Conservation (phyloP, 2,797 vertebrate genomes). For the Hippoglossus hippoglossus region DNA sequence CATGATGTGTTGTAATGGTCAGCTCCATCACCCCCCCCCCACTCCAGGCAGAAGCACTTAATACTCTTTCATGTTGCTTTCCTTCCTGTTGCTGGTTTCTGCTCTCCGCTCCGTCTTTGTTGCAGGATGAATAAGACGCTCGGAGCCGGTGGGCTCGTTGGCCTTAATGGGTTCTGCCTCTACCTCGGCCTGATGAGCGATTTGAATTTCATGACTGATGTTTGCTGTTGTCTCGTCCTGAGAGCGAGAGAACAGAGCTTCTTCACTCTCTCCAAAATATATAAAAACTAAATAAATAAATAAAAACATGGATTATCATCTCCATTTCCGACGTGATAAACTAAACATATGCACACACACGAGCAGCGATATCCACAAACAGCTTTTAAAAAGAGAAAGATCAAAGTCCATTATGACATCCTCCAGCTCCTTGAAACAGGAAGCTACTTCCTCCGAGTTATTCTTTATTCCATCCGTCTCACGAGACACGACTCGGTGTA, state of each 20-base stretch:
- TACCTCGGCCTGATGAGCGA: constrained; percentile 47
- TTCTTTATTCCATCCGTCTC: too few species aligned
- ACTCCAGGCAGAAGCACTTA: constrained; percentile 69
- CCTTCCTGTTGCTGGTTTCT: constrained; percentile 7
- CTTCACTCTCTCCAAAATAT: constrained; percentile 43
- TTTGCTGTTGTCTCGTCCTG: constrained; percentile 37
- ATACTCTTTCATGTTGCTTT: constrained; percentile 66
- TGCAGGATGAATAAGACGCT: constrained; percentile 64
- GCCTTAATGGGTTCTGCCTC: constrained; percentile 67
- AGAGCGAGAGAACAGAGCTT: constrained; percentile 22
- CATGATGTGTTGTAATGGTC: constrained; percentile 64
- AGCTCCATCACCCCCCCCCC: constrained; percentile 53
- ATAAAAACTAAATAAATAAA: too few species aligned
- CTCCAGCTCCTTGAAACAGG: too few species aligned
- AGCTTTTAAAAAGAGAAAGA: too few species aligned
- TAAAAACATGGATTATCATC: too few species aligned
- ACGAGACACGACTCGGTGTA: too few species aligned
- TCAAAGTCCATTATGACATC: too few species aligned
- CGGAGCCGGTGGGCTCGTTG: constrained; percentile 58
- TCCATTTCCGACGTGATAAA: too few species aligned
- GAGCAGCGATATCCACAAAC: too few species aligned
- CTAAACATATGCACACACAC: too few species aligned
- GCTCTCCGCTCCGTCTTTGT: constrained; percentile 59
- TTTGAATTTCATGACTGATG: constrained; percentile 64
- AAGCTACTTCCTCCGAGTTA: too few species aligned